A percentile compares a stretch with the other conserved stretches of the same genome.
Conservation (phyloP, 2,888 invertebrate genomes). For the Tromatobia lineatoria region DNA sequence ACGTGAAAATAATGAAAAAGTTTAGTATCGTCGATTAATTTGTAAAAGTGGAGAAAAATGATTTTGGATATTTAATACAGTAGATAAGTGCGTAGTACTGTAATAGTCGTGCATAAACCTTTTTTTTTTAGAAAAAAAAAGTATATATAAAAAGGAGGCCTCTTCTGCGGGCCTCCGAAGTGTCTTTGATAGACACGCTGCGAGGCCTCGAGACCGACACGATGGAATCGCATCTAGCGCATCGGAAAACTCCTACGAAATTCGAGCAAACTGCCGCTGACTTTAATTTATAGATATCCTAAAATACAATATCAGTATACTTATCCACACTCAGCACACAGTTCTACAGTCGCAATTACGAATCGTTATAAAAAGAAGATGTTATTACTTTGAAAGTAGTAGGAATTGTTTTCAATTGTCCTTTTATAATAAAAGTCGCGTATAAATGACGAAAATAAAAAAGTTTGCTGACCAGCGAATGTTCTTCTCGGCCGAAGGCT, state of each 20-base stretch:
- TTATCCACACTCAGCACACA: constrained; percentile 43
- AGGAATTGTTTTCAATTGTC: constrained; percentile 32
- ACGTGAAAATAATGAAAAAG: no score
- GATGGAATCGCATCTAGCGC: constrained; percentile 27
- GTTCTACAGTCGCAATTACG: constrained; percentile 42
- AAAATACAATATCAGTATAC: constrained; percentile 39
- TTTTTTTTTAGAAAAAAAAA: constrained; percentile 38
- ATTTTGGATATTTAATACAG: neutral
- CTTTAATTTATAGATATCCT: constrained; percentile 46
- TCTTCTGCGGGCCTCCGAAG: constrained; percentile 39
- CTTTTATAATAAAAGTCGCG: constrained; percentile 25
- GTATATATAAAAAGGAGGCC: constrained; percentile 32
- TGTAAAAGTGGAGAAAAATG: neutral
- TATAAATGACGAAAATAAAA: neutral
- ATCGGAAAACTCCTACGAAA: constrained; percentile 39
- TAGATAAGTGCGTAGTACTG: neutral
- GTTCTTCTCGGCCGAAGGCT: constrained; percentile 5
- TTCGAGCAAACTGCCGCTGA: constrained; percentile 48
- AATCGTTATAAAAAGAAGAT: constrained; percentile 48
- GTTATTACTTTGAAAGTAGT: constrained; percentile 55
- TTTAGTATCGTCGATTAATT: neutral
- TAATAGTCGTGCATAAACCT: constrained; percentile 18
- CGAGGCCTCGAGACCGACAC: constrained; percentile 40
- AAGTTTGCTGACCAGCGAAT: constrained; percentile 10
- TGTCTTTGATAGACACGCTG: constrained; percentile 53